phyloP scores from a whole-genome alignment of 2,888 invertebrate species.

The Drosophila pegasa region DNA sequence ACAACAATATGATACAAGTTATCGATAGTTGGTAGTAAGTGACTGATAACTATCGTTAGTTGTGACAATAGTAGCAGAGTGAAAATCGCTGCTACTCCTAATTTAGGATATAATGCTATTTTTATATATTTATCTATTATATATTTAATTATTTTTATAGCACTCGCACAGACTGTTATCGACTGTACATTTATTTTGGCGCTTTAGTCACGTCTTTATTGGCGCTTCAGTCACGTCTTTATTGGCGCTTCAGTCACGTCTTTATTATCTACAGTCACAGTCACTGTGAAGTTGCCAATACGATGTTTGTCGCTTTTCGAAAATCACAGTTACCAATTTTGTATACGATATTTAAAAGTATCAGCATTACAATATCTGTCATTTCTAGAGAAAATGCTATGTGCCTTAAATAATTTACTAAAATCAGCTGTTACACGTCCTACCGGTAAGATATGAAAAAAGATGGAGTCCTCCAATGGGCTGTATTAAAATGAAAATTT shows the following conservation, averaged over 20 bases:
- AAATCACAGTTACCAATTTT: constrained; percentile 14
- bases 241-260: no score
- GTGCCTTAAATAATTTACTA: constrained; percentile 50
- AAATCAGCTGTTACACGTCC: constrained; percentile 58
- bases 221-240: no score
- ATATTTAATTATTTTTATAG: no score
- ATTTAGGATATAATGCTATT: no score
- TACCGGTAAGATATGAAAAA: constrained; percentile 22
- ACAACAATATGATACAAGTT: neutral
- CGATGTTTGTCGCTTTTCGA: neutral
- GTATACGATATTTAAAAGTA: neutral
- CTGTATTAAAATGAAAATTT: no score
- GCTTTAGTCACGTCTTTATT: no score
- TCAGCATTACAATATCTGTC: constrained; percentile 11
- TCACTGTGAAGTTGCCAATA: neutral
- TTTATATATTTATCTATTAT: no score
- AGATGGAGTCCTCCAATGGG: neutral
- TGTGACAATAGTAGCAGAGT: neutral
- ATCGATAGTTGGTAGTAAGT: neutral
- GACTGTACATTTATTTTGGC: no score
- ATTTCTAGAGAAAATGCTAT: constrained; percentile 32
- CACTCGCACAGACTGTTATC: no score
- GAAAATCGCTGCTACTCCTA: no score
- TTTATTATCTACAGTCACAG: no score
- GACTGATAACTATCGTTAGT: neutral